phyloP scores from a whole-genome alignment of 2,113 vertebrate genomes.

The Parus major region DNA sequence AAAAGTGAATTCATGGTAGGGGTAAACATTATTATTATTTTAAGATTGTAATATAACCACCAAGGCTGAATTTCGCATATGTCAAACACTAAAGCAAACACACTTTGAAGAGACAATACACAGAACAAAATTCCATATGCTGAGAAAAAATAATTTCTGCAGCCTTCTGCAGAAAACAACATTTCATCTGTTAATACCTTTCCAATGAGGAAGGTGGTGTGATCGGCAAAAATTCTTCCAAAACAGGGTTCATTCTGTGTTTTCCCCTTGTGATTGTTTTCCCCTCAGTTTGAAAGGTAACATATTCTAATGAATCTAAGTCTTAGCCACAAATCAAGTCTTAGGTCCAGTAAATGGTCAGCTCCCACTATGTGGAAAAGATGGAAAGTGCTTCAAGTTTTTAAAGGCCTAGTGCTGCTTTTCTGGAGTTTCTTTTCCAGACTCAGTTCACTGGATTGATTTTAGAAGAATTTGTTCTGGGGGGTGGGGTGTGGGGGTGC shows the following conservation, averaged over 20 bases:
- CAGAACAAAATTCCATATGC: background rate
- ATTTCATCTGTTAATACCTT: background rate
- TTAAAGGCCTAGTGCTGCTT: background rate
- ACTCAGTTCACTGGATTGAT: background rate
- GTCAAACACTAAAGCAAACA: constrained; percentile 49
- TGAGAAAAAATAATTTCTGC: background rate
- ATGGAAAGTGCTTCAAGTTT: background rate
- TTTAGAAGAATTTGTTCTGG: background rate
- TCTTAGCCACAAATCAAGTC: background rate
- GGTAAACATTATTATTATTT: constrained; percentile 51
- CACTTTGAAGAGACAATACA: constrained; percentile 18
- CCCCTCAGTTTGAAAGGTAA: background rate
- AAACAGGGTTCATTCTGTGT: background rate
- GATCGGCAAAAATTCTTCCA: background rate
- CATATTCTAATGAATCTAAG: background rate
- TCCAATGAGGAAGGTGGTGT: background rate
- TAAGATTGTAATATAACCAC: constrained; percentile 33
- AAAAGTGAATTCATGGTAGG: constrained; percentile 24
- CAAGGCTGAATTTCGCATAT: background rate
- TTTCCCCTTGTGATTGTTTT: background rate
- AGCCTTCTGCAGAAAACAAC: background rate
- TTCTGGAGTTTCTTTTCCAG: background rate
- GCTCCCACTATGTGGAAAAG: background rate
- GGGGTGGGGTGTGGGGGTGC: no score
- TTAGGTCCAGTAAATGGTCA: background rate